Conservation (phyloP, 2,797 vertebrate genomes). For the Sebastes steindachneri region DNA sequence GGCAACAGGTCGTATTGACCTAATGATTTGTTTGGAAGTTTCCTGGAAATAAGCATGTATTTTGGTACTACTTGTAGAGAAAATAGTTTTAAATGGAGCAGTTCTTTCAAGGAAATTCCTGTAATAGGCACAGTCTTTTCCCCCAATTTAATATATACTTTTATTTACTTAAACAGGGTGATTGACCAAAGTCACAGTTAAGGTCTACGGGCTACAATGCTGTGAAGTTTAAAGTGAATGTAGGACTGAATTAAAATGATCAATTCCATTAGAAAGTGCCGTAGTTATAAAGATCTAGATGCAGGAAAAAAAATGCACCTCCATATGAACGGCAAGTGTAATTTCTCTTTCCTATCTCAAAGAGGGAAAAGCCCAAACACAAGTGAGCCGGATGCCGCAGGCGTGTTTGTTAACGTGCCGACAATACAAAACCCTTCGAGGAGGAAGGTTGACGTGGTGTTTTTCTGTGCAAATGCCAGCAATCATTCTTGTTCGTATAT, state of each 20-base stretch:
- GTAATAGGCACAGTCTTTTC: neutral
- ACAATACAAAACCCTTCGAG: conserved; percentile 9
- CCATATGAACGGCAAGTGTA: neutral
- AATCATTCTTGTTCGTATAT: neutral
- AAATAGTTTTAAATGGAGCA: no score
- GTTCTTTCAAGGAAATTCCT: no score
- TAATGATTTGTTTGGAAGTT: neutral
- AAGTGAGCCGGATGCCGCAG: conserved; percentile 6
- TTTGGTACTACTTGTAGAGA: neutral
- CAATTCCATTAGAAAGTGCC: neutral
- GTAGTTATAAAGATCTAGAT: neutral
- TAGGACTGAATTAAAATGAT: neutral
- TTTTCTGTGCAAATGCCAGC: conserved; percentile 21
- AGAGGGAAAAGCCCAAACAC: conserved; percentile 8
- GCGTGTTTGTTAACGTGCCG: conserved; percentile 41
- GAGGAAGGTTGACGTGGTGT: neutral
- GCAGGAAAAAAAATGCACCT: neutral
- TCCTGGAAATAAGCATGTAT: neutral
- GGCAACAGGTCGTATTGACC: neutral
- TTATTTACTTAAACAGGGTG: neutral
- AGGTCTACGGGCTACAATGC: no score
- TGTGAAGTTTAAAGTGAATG: no score
- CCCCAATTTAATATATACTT: neutral
- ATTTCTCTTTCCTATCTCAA: neutral
- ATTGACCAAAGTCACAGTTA: neutral